Percentiles rank a stretch among this genome's conserved stretches.
These are phyloP conservation scores for Eueides isabella DNA, from an alignment of 1,140 invertebrate genomes.

Conservation along the genomic window DNA sequence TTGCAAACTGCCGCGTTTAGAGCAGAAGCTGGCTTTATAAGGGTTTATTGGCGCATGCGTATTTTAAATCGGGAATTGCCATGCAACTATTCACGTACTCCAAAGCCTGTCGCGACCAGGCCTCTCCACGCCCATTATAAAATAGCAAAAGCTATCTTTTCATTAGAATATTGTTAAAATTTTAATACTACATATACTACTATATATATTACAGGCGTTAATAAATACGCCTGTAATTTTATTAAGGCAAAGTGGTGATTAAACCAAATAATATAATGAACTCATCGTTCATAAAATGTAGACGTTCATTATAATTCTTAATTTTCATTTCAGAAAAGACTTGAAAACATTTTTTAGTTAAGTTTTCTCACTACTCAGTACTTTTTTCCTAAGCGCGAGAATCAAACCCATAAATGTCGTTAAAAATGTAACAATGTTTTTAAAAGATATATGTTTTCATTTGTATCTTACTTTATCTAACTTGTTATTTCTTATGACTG, in stretches of 20 bases:
- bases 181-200: no score
- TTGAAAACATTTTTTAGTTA: no score
- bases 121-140: slow-evolving; percentile 27
- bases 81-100: slow-evolving; percentile 36
- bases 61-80: slow-evolving; percentile 13
- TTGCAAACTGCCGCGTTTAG: slow-evolving; percentile 53
- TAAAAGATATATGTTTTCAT: background rate
- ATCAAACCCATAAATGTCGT: no score
- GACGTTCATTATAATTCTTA: background rate
- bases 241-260: slow-evolving; percentile 3
- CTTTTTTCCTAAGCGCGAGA: no score
- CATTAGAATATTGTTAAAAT: background rate
- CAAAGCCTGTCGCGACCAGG: slow-evolving; percentile 38
- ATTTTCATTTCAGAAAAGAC: background rate
- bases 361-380: no score
- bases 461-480: slow-evolving; percentile 6
- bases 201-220: no score
- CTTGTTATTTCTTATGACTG: background rate
- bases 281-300: background rate
- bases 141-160: background rate
- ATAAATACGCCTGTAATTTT: slow-evolving; percentile 14
- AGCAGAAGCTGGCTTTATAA: slow-evolving; percentile 51
- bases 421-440: no score
- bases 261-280: background rate
- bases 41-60: slow-evolving; percentile 61